phyloP scores from a whole-genome alignment of 2,888 invertebrate genomes.

The Pinctada fucata region DNA sequence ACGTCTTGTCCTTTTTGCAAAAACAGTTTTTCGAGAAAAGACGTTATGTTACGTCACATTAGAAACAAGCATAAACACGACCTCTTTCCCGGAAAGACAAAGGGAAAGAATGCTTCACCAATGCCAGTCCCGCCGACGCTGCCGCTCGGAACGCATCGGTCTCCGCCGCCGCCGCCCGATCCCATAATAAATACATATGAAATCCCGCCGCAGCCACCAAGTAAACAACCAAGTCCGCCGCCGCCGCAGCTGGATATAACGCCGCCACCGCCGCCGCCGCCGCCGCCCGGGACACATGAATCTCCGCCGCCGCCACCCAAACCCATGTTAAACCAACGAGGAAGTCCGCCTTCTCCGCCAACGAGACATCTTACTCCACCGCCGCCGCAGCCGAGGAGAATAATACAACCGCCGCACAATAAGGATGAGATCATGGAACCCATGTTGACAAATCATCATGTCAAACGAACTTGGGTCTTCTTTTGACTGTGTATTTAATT shows the following conservation, averaged over 20 bases:
- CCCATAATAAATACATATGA: no score
- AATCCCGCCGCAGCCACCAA: no score
- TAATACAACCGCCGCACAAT: neutral
- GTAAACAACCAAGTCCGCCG: neutral
- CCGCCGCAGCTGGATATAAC: neutral
- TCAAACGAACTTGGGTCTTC: neutral
- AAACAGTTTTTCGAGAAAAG: constrained; percentile 3
- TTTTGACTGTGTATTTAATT: neutral
- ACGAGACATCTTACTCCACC: neutral
- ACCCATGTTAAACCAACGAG: no score
- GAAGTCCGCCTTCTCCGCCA: no score
- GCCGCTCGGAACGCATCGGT: no score
- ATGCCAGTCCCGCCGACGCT: no score
- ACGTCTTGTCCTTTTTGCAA: no score
- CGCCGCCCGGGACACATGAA: neutral
- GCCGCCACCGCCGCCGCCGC: neutral
- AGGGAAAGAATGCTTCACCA: no score
- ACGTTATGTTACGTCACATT: neutral
- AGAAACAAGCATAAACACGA: constrained; percentile 9
- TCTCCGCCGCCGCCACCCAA: no score
- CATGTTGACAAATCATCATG: neutral
- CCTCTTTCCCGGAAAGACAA: no score
- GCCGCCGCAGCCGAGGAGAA: neutral
- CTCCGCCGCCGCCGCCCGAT: neutral
- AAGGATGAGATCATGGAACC: no score